Evolutionary conservation across 1,140 invertebrate species (phyloP).

Genomic region (Stenopsyche tienmushanensis): DNA sequence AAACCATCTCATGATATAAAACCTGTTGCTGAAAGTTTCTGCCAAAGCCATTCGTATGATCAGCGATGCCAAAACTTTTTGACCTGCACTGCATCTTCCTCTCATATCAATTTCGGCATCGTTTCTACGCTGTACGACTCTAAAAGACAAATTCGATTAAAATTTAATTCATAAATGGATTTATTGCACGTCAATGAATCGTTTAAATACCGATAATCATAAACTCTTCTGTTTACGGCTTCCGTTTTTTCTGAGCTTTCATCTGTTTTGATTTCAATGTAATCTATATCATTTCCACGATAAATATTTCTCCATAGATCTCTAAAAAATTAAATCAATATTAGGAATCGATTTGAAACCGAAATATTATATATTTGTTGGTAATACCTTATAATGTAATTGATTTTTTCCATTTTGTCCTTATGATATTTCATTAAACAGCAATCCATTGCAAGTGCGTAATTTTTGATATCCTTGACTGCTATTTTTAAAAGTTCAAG

Average conservation of each 20-base stretch:
- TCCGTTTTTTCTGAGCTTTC: conserved; percentile 55
- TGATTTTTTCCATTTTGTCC: conserved; percentile 87
- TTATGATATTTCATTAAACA: conserved; percentile 81
- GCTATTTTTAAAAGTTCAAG: conserved; percentile 60
- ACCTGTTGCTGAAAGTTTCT: conserved; percentile 86
- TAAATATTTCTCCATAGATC: conserved; percentile 91
- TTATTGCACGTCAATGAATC: neutral
- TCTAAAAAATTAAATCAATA: conserved; percentile 44
- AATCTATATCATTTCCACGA: conserved; percentile 84
- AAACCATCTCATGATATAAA: conserved; percentile 6
- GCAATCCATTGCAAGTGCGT: conserved; percentile 79
- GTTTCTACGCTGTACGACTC: conserved; percentile 83
- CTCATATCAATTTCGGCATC: conserved; percentile 90
- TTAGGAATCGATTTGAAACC: neutral
- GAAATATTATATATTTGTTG: neutral
- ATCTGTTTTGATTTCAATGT: conserved; percentile 76
- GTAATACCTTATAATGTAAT: conserved; percentile 72
- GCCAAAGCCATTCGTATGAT: conserved; percentile 96
- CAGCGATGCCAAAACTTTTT: conserved; percentile 91
- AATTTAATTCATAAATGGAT: neutral
- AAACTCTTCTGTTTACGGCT: conserved; percentile 63
- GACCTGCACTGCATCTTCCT: conserved; percentile 95
- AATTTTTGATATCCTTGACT: conserved; percentile 72
- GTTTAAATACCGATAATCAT: conserved; percentile 69
- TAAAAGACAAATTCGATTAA: conserved; percentile 38